A percentile compares a stretch with the other conserved stretches of the same genome.
Conservation (phyloP, 2,113 vertebrate species). For the Malurus elegans region DNA sequence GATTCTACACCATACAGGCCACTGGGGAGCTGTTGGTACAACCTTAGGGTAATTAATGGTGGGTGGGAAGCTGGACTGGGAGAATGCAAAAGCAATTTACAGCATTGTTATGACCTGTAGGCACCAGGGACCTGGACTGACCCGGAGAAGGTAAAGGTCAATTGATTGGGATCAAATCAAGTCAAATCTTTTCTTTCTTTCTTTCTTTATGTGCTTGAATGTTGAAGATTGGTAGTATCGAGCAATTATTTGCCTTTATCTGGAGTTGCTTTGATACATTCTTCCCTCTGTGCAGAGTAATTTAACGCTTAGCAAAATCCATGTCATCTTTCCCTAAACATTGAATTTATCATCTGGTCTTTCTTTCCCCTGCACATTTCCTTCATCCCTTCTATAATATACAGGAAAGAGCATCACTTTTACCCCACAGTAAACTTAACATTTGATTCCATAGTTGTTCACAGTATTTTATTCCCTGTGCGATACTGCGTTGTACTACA, state of each 20-base stretch:
- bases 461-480: background rate
- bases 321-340: background rate
- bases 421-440: rapidly evolving
- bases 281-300: background rate
- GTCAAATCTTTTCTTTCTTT: background rate
- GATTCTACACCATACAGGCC: background rate
- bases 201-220: background rate
- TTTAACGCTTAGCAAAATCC: background rate
- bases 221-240: background rate
- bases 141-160: background rate
- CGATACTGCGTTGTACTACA: background rate
- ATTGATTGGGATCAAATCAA: background rate
- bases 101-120: background rate
- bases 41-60: background rate
- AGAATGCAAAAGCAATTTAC: background rate
- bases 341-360: background rate
- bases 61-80: background rate
- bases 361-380: background rate
- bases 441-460: background rate
- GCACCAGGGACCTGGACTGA: background rate
- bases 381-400: background rate
- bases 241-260: background rate
- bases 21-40: background rate
- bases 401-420: background rate
- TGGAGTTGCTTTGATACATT: background rate